phyloP scores from a whole-genome alignment of 2,113 vertebrate genomes.

The Mus pahari region DNA sequence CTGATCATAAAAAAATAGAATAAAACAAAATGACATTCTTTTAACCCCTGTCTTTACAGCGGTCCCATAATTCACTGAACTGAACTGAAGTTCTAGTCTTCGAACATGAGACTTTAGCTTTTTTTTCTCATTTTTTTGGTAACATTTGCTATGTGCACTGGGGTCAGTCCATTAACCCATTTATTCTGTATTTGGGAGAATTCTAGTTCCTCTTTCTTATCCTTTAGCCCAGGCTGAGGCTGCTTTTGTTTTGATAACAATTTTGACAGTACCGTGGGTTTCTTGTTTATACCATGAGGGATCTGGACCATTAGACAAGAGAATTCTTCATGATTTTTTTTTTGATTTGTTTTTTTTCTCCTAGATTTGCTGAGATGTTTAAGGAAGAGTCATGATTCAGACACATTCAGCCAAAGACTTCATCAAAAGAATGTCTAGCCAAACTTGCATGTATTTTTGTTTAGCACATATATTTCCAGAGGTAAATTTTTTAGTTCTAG shows the following conservation, averaged over 20 bases:
- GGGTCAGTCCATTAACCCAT: neutral
- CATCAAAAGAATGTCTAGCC: neutral
- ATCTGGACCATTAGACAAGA: neutral
- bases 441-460: neutral
- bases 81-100: neutral
- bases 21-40: conserved; percentile 13
- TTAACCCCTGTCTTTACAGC: neutral
- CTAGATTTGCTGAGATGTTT: neutral
- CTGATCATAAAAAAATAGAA: neutral
- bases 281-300: neutral
- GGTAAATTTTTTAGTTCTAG: neutral
- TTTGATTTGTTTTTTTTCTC: neutral
- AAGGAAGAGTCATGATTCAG: neutral
- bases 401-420: neutral
- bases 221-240: neutral
- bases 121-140: neutral
- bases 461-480: neutral
- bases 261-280: neutral
- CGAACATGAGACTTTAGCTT: neutral
- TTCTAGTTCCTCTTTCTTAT: neutral
- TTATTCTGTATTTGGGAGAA: neutral
- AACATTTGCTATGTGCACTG: neutral
- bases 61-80: neutral
- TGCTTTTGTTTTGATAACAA: neutral
- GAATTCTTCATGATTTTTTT: neutral